These are phyloP conservation scores for Hedychridium roseum DNA, from an alignment of 2,888 invertebrate species.

Conservation along the genomic window DNA sequence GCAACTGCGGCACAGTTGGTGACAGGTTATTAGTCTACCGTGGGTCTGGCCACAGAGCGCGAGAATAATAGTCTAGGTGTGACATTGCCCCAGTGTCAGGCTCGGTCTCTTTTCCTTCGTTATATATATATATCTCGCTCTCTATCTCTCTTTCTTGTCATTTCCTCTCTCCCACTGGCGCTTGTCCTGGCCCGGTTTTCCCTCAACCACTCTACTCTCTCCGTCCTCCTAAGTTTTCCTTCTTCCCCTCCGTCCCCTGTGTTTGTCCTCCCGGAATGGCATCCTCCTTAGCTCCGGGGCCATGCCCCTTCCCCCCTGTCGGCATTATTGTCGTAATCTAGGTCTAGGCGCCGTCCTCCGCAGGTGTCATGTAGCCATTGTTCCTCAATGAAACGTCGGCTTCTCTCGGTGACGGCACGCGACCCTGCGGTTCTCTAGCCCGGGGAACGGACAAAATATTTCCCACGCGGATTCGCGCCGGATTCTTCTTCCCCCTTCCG, in stretches of 20 bases:
- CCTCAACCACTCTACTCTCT: constrained; percentile 7
- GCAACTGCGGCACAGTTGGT: constrained; percentile 40
- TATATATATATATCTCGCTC: constrained; percentile 1
- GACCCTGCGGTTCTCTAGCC: too few relatives aligned
- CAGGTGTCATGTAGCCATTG: constrained; percentile 54
- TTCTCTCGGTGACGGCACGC: constrained; percentile 37
- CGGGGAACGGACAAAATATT: constrained; percentile 46
- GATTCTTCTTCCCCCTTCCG: constrained; percentile 10
- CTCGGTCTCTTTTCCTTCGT: constrained; percentile 34
- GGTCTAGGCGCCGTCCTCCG: constrained; percentile 51
- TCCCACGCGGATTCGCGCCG: constrained; percentile 20
- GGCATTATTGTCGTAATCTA: constrained; percentile 53
- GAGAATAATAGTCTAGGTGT: constrained; percentile 57
- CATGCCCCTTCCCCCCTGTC: constrained; percentile 15
- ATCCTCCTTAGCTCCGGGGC: too few relatives aligned
- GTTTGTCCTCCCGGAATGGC: too few relatives aligned
- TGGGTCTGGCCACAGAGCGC: constrained; percentile 47
- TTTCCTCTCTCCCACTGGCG: constrained; percentile 6
- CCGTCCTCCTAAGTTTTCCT: constrained; percentile 10
- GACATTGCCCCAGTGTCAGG: constrained; percentile 56
- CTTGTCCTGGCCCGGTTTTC: constrained; percentile 1
- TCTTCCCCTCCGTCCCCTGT: constrained; percentile 21
- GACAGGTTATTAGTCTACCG: constrained; percentile 56
- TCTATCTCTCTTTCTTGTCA: constrained; percentile 18
- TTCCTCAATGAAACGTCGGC: constrained; percentile 52